Evolutionary conservation across 2,888 invertebrate genomes (phyloP).

Genomic region (Seira sanloemensis): DNA sequence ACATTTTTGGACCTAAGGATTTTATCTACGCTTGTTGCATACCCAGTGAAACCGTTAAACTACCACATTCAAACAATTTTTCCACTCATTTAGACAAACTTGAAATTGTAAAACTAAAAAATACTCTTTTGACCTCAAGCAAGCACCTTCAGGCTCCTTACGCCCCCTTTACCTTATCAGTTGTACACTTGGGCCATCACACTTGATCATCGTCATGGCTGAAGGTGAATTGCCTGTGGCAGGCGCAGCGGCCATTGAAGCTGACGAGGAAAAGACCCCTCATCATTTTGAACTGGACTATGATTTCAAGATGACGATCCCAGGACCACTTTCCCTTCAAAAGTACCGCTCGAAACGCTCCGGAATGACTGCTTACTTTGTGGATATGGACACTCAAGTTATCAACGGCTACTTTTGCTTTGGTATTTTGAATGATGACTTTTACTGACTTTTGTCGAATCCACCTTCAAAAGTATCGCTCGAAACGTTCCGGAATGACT

Average conservation of each 20-base stretch:
- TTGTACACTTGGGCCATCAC: too few species aligned
- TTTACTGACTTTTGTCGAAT: background rate
- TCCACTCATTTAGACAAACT: too few species aligned
- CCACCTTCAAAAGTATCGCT: constrained; percentile 86
- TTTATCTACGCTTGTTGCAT: too few species aligned
- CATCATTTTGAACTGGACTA: constrained; percentile 79
- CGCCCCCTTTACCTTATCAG: too few species aligned
- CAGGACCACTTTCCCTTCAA: constrained; percentile 84
- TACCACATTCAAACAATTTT: too few species aligned
- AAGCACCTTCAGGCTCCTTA: too few species aligned
- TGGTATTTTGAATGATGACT: constrained; percentile 78
- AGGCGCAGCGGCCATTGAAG: background rate
- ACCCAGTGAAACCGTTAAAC: too few species aligned
- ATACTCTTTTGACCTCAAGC: too few species aligned
- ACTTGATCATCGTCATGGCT: constrained; percentile 12
- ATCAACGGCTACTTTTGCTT: constrained; percentile 92
- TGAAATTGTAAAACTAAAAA: too few species aligned
- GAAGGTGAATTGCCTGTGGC: background rate
- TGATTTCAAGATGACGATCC: constrained; percentile 77
- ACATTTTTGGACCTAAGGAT: too few species aligned
- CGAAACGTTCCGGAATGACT: constrained; percentile 86
- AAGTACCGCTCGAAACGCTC: constrained; percentile 88
- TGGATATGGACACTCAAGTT: constrained; percentile 91
- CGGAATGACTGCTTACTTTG: constrained; percentile 89
- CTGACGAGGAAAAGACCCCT: background rate